A percentile compares a stretch with the other conserved stretches of the same genome.
Evolutionary conservation across 2,113 vertebrate genomes (phyloP).

Genomic region (Plecotus auritus): DNA sequence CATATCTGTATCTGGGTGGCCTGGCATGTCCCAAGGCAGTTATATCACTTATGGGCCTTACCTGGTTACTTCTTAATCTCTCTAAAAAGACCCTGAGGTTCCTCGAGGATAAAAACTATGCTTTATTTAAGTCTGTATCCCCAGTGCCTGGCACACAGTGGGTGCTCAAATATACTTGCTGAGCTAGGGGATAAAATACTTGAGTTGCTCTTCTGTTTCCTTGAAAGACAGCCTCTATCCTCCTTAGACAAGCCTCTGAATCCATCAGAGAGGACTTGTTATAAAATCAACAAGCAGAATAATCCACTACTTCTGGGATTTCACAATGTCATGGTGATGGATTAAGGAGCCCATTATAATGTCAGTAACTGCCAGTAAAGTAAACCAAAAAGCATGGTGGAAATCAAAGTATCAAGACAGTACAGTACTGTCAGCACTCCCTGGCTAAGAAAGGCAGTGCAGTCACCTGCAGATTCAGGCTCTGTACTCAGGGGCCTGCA

Average conservation of each 20-base stretch:
- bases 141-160: not conserved
- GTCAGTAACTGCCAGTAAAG: constrained; percentile 30
- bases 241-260: not conserved
- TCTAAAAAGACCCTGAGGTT: not conserved
- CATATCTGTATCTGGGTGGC: not conserved
- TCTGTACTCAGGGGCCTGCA: not conserved
- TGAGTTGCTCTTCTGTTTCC: not conserved
- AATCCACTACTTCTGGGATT: not conserved
- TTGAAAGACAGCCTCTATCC: not conserved
- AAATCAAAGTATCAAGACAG: not conserved
- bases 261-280: not conserved
- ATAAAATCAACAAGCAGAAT: not conserved
- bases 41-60: not conserved
- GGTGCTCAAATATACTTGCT: not conserved
- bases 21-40: not conserved
- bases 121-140: not conserved
- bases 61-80: not conserved
- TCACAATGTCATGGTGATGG: not conserved
- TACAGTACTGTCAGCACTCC: not conserved
- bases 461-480: not conserved
- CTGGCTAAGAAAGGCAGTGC: rapidly evolving
- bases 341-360: not conserved
- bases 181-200: not conserved
- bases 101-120: not conserved
- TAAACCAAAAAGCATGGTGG: not conserved